Base-by-base conservation (phyloP, 2,797 vertebrate species). In the Sciurus carolinensis region DNA sequence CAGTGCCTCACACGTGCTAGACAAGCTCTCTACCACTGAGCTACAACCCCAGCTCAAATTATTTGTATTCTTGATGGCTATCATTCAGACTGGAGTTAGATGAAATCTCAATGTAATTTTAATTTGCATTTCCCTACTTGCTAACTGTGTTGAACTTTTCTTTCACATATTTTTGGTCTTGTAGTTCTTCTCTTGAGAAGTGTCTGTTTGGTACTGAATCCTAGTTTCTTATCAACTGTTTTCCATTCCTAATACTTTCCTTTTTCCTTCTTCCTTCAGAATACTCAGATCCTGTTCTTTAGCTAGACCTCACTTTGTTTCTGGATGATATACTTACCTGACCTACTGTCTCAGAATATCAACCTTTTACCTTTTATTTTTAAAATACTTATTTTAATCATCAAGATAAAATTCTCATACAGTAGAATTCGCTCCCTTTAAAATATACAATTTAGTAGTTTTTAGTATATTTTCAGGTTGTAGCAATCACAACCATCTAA, bases 181-280 rank as follows among this genome's bases (percentile, higher is more conserved):
- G 52, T 52, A 52, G 17, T 57, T 67, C 30, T 47, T 3, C 24
- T 17, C 9, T 80, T 12, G 57, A 67, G 89, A 75, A n/a, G 59
- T 52, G 12, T 52, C 20, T 57, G 20, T 84, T 79, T n/a, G 17
- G 22, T 28, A 24, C 28, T 79, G 44, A 52, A 12, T 72, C 44
- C 73, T 39, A 72, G 22, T 64, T 90, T 80, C 54, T 54, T 86
- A 62, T 33, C 62, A 24, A 26, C 24, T 62, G 30, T 62, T n/a
- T n/a, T n/a, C 15, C 12, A 54, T 7, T 42, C 57, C 18, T 47
- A 22, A 12, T 42, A 33, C 30, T 79, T 73, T 8, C n/a, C 22
- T 72, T 91, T 86, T 3, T 36, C 15, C 73, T 47, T 71, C 72
- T 71, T 39, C 54, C 73, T 90, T 93, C 84, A 93, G 79, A 83